Conservation (phyloP, 2,113 vertebrate genomes). For the Pungitius pungitius region DNA sequence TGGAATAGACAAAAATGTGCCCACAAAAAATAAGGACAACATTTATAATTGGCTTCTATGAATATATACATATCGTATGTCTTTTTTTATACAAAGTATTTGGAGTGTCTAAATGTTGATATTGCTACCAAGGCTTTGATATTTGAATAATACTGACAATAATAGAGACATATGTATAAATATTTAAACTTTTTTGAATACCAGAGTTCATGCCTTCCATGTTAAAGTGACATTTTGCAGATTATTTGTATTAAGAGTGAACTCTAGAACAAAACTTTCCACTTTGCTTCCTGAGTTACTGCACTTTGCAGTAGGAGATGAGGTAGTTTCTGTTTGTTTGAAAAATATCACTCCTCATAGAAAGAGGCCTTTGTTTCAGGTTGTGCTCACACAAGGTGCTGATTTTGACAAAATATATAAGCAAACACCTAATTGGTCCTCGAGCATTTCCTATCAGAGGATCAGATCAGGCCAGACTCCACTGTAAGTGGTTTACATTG, state of each 20-base stretch:
- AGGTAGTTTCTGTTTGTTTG: slow-evolving; percentile 16
- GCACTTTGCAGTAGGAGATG: slow-evolving; percentile 23
- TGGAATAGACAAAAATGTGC: not conserved
- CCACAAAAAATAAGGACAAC: not conserved
- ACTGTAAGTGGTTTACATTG: slow-evolving; percentile 39
- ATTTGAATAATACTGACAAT: not conserved
- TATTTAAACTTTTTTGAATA: not conserved
- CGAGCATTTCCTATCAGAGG: slow-evolving; percentile 32
- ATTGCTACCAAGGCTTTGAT: not conserved
- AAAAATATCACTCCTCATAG: slow-evolving; percentile 32
- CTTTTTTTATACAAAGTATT: not conserved
- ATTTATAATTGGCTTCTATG: not conserved
- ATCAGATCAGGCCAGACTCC: slow-evolving; percentile 28
- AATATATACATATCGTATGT: too few relatives aligned
- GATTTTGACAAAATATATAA: slow-evolving; percentile 10
- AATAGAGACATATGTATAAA: not conserved
- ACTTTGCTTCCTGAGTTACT: not conserved
- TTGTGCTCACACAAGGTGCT: slow-evolving; percentile 19
- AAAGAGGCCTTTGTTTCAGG: slow-evolving; percentile 24
- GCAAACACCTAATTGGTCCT: slow-evolving; percentile 40
- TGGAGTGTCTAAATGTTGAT: not conserved
- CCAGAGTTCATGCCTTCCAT: not conserved
- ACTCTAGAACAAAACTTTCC: not conserved
- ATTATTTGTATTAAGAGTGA: not conserved
- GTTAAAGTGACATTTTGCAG: not conserved